Conservation (phyloP, 2,113 vertebrate species). For the Nycticryphes semicollaris region DNA sequence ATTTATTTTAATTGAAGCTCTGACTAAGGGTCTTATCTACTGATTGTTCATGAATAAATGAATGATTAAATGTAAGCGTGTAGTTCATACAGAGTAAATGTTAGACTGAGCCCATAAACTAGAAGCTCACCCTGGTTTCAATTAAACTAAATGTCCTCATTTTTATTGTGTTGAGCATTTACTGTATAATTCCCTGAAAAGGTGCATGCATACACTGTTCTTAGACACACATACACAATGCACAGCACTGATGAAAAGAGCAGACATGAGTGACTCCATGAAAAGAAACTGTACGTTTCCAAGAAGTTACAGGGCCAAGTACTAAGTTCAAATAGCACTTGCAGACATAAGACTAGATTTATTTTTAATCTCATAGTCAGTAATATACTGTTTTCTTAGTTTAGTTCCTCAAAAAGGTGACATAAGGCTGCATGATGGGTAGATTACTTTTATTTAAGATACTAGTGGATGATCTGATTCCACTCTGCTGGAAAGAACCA, state of each 20-base stretch:
- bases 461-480: not conserved
- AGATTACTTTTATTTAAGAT: not conserved
- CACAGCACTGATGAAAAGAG: not conserved
- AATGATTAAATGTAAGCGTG: not conserved
- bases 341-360: not conserved
- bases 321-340: not conserved
- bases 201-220: fast-evolving
- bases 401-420: not conserved
- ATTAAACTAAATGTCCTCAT: not conserved
- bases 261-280: not conserved
- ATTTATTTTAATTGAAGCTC: constrained; percentile 18
- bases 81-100: not conserved
- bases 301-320: not conserved
- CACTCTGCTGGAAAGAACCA: not conserved
- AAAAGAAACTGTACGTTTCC: not conserved
- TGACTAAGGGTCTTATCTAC: not conserved
- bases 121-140: not conserved
- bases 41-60: constrained; percentile 1
- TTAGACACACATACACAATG: not conserved
- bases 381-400: not conserved
- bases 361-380: not conserved
- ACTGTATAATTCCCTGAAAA: not conserved
- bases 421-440: not conserved
- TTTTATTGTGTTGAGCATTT: not conserved
- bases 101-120: not conserved